These are phyloP conservation scores for Drosophila barbarae DNA, from an alignment of 2,888 invertebrate species.

Conservation along the genomic window DNA sequence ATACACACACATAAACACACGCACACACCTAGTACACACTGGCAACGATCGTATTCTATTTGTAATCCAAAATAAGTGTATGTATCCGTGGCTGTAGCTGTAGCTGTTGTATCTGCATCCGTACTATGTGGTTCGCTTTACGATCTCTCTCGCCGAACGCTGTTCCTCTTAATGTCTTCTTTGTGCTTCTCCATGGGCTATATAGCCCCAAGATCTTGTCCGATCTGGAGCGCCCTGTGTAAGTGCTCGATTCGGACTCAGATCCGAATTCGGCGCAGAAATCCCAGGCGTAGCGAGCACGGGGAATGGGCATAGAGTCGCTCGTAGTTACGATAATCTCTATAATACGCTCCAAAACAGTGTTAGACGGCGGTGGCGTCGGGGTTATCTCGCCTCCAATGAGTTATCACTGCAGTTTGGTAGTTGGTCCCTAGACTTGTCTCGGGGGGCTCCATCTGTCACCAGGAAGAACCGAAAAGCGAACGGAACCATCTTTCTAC, in stretches of 20 bases:
- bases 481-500: not conserved
- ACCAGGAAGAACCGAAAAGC: conserved; percentile 1
- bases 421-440: conserved; percentile 31
- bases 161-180: conserved; percentile 46
- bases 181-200: conserved; percentile 22
- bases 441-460: conserved; percentile 4
- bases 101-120: conserved; percentile 48
- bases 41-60: conserved; percentile 73
- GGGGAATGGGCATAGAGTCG: conserved; percentile 6
- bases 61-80: conserved; percentile 71
- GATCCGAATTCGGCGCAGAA: conserved; percentile 2
- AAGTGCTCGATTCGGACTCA: conserved; percentile 1
- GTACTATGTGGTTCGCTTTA: conserved; percentile 69
- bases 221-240: conserved; percentile 7
- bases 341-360: conserved; percentile 20
- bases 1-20: conserved; percentile 17
- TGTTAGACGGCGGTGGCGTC: conserved; percentile 13
- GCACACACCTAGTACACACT: conserved; percentile 21
- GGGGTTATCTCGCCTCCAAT: conserved; percentile 36
- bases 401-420: conserved; percentile 35
- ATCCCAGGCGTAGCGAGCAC: conserved; percentile 6
- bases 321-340: conserved; percentile 31
- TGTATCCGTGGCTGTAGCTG: conserved; percentile 47
- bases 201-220: conserved; percentile 8
- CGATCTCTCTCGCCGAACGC: conserved; percentile 50